phyloP scores from a whole-genome alignment of 1,140 invertebrate genomes.

The Batillaria attramentaria region DNA sequence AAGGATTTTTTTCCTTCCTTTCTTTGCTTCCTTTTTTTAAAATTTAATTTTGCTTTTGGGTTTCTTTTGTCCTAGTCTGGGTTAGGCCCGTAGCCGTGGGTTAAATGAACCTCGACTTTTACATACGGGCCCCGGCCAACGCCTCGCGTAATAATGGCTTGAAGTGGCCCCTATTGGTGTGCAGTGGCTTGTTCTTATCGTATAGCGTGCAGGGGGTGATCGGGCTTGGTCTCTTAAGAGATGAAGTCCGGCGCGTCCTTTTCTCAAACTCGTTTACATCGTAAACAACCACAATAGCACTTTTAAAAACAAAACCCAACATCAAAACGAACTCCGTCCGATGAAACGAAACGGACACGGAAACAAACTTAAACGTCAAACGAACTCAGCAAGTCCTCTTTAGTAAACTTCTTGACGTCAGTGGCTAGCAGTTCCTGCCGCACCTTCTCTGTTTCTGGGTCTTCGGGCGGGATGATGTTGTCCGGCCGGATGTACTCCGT shows the following conservation, averaged over 20 bases:
- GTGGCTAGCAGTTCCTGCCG: conserved; percentile 43
- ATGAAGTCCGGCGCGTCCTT: neutral
- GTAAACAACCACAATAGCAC: neutral
- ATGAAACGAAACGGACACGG: neutral
- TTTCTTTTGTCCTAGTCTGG: too few relatives aligned
- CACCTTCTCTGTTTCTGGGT: conserved; percentile 44
- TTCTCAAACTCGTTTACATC: neutral
- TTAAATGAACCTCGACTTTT: too few relatives aligned
- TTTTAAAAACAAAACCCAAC: neutral
- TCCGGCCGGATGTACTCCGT: conserved; percentile 40
- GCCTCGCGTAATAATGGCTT: too few relatives aligned
- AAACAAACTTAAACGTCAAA: conserved; percentile 17
- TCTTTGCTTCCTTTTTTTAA: too few relatives aligned
- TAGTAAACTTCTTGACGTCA: conserved; percentile 28
- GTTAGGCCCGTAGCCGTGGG: too few relatives aligned
- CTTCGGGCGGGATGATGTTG: conserved; percentile 29
- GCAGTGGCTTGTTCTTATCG: too few relatives aligned
- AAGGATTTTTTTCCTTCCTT: too few relatives aligned
- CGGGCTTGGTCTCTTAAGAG: too few relatives aligned
- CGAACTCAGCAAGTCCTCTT: conserved; percentile 38
- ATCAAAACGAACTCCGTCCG: neutral
- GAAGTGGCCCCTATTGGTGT: too few relatives aligned
- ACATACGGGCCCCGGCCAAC: too few relatives aligned
- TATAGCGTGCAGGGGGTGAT: too few relatives aligned
- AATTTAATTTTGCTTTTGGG: too few relatives aligned